Base-by-base conservation (phyloP, 2,888 invertebrate species). In the Eupeodes latifasciatus region DNA sequence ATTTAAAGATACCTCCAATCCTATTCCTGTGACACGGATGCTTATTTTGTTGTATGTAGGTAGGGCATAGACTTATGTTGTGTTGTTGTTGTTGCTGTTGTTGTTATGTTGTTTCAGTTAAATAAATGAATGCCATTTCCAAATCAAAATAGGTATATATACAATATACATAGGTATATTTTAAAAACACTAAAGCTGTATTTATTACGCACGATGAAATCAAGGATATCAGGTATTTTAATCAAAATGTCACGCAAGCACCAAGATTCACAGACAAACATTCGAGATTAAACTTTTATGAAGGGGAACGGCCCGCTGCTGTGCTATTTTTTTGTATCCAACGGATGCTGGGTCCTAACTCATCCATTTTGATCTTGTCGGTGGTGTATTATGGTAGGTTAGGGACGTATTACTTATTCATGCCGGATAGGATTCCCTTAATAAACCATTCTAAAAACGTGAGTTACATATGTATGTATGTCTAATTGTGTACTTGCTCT, bases 241-340 rank as follows among this genome's bases (percentile, higher is more conserved):
- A 84, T 87, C 87, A 84, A 87, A 87, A 72, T 84, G 87, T 87
- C 87, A 87, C 87, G 76, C 84, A 80, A 64, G 16, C 62, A 80
- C 62, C 61, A 16, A 76, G 59, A 59, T 57, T 47, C 47, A 14
- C 14, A 49, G 55, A 67, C 84, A 76, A 80, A 66, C 82, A 79
- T 61, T 55, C 61, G 79, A 74, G 64, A 80, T 87, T 84, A 72
- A 84, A 77, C 51, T 76, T 87, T 53, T 51, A 72, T 76, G 49
- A 61, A 66, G n/a, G 72, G 34, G 40, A 61, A 66, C 34, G 72
- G 34, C 27, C 11, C 72, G 57, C 12, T 57, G 57, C 27, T 27
- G 27, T 44, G 44, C 53, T 36, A 51, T 36, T 51, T 51, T 51
- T 27, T 69, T 53, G 19, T 27, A 34, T 27, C 5, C 40, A 19